A percentile compares a stretch with the other conserved stretches of the same genome.
Evolutionary conservation across 2,888 invertebrate species (phyloP).

Genomic region (Eucera pruinosa): DNA sequence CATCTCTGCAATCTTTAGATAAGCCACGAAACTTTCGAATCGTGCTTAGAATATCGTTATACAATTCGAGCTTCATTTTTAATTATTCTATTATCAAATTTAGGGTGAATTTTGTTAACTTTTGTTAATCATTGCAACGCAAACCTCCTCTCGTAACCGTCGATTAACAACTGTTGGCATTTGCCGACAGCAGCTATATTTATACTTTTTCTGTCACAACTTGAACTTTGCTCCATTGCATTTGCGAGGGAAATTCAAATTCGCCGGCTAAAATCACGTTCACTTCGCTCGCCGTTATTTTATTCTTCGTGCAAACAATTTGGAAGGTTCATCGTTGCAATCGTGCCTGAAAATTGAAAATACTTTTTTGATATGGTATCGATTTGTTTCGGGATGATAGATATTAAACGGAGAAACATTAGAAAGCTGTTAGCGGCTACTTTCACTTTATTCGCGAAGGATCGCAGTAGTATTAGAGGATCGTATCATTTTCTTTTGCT

Average conservation of each 20-base stretch:
- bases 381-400: background rate
- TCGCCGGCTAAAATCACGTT: background rate
- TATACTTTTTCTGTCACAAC: background rate
- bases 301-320: no score
- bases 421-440: background rate
- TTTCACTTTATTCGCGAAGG: constrained; percentile 15
- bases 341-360: background rate
- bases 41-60: constrained; percentile 86
- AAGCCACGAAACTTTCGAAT: constrained; percentile 86
- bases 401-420: background rate
- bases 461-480: background rate
- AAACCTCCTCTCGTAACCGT: no score
- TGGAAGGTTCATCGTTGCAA: no score
- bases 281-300: background rate
- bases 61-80: constrained; percentile 82
- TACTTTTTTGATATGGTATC: no score
- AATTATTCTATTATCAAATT: background rate
- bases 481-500: background rate
- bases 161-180: background rate
- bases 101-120: constrained; percentile 4
- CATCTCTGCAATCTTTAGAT: constrained; percentile 87
- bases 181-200: background rate
- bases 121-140: no score
- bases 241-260: constrained; percentile 30
- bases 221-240: constrained; percentile 13